Evolutionary conservation across 2,888 invertebrate genomes (phyloP).

Genomic region (Sesia bembeciformis): DNA sequence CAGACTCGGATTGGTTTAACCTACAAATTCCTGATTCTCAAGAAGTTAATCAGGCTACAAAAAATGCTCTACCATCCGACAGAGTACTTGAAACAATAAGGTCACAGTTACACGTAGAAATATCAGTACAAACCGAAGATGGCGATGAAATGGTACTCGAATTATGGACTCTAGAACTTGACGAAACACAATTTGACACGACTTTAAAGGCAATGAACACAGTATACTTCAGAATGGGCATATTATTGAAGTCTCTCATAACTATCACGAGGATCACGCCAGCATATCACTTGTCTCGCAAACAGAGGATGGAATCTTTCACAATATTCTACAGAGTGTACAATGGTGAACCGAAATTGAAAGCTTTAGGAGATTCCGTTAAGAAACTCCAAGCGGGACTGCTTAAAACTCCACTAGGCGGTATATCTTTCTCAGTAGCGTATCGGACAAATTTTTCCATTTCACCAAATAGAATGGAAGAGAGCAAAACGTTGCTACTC

Average conservation of each 20-base stretch:
- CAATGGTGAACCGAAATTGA: constrained; percentile 84
- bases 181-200: constrained; percentile 79
- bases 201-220: constrained; percentile 83
- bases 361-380: constrained; percentile 85
- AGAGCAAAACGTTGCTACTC: constrained; percentile 82
- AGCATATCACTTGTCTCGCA: constrained; percentile 91
- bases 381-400: constrained; percentile 89
- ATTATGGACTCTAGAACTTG: constrained; percentile 86
- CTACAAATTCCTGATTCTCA: constrained; percentile 89
- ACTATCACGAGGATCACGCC: constrained; percentile 94
- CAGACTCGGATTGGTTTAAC: constrained; percentile 93
- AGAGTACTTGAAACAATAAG: constrained; percentile 55
- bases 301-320: constrained; percentile 92
- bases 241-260: constrained; percentile 91
- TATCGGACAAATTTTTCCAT: constrained; percentile 96
- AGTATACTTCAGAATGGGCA: constrained; percentile 94
- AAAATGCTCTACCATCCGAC: constrained; percentile 77
- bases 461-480: constrained; percentile 85
- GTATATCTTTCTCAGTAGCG: constrained; percentile 85
- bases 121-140: constrained; percentile 91
- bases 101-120: constrained; percentile 88
- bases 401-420: constrained; percentile 91
- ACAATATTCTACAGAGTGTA: constrained; percentile 93
- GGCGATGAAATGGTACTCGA: constrained; percentile 94
- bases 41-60: constrained; percentile 88